Evolutionary conservation across 2,888 invertebrate species (phyloP).

Genomic region (Lepetodrilus schrolli): DNA sequence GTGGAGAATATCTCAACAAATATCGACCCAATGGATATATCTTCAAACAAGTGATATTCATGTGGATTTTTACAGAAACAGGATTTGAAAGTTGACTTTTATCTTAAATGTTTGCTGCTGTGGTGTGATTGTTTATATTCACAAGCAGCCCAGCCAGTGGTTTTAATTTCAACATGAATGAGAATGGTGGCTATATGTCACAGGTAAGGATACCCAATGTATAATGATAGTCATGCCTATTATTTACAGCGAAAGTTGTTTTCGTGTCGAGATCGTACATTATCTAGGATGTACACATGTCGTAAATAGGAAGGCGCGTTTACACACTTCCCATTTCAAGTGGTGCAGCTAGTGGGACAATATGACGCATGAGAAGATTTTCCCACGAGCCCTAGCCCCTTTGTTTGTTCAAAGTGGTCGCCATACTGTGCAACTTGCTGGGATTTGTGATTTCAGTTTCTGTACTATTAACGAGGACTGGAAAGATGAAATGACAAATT

Average conservation of each 20-base stretch:
- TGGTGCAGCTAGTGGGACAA: conserved; percentile 1
- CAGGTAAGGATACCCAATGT: conserved; percentile 5
- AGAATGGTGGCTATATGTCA: conserved; percentile 1
- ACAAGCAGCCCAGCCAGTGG: conserved; percentile 3
- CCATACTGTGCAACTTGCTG: conserved; percentile 5
- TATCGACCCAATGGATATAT: no score
- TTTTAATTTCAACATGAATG: background rate
- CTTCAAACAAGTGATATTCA: no score
- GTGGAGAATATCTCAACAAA: background rate
- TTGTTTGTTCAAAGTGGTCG: conserved; percentile 8
- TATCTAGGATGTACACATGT: background rate
- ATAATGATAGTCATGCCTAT: no score
- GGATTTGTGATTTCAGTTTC: no score
- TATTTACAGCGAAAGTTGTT: background rate
- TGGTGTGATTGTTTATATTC: no score
- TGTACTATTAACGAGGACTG: background rate
- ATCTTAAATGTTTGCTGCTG: no score
- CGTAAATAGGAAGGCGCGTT: conserved; percentile 11
- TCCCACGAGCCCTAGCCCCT: conserved; percentile 12
- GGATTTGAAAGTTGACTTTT: no score
- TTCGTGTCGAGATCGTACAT: background rate
- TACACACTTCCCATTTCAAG: conserved; percentile 7
- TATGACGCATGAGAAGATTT: conserved; percentile 15
- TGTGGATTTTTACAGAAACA: no score
- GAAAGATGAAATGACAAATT: no score